These are phyloP conservation scores for Allolobophora icterica DNA, from an alignment of 2,888 invertebrate species.

Conservation along the genomic window DNA sequence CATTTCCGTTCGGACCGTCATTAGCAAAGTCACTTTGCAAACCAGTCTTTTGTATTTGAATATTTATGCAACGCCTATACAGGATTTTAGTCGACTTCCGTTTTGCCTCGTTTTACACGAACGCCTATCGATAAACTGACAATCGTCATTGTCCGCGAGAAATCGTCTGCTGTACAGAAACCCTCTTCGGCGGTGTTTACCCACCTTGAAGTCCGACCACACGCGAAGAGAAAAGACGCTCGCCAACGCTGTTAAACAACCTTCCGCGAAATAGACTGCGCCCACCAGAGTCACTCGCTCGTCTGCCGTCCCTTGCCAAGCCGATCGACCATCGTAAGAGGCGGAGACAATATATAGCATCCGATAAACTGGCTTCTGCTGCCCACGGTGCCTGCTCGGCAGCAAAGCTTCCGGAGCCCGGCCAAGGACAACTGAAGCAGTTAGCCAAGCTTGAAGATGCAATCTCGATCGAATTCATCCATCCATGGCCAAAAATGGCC, in stretches of 20 bases:
- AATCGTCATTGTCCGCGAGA: neutral
- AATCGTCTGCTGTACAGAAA: neutral
- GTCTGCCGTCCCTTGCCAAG: neutral
- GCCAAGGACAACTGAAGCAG: neutral
- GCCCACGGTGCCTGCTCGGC: neutral
- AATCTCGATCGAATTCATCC: neutral
- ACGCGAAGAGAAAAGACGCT: neutral
- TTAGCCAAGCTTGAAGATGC: neutral
- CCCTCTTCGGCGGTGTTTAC: neutral
- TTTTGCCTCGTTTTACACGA: neutral
- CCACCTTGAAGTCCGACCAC: neutral
- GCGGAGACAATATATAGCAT: neutral
- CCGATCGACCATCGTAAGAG: neutral
- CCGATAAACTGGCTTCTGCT: neutral
- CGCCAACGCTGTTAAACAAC: neutral
- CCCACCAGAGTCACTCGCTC: neutral
- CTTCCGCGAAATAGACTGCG: neutral
- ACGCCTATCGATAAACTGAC: neutral
- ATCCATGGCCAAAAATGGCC: neutral
- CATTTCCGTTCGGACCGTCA: neutral
- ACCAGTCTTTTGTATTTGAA: neutral
- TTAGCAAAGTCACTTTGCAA: neutral
- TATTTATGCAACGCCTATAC: neutral
- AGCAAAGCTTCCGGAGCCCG: neutral
- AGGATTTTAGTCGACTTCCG: neutral